Evolutionary conservation across 2,888 invertebrate species (phyloP).

Genomic region (Spodoptera picta): DNA sequence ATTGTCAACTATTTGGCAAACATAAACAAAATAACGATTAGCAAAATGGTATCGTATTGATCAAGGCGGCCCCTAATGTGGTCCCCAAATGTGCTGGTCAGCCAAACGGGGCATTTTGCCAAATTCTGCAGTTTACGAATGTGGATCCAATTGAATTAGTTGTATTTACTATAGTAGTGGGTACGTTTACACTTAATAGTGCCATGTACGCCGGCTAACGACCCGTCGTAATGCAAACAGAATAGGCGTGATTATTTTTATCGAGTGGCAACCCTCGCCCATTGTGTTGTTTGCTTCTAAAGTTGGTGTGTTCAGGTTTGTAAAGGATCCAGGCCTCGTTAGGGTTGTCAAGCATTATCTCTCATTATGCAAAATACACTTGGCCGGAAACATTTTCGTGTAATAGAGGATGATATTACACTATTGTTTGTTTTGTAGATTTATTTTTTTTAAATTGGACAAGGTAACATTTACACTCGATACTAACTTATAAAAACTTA

Average conservation of each 20-base stretch:
- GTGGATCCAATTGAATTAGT: constrained; percentile 53
- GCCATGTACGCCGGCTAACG: constrained; percentile 37
- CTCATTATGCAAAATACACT: constrained; percentile 52
- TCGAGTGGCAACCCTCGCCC: constrained; percentile 39
- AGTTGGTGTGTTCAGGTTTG: constrained; percentile 40
- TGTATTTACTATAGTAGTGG: constrained; percentile 26
- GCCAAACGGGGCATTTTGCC: constrained; percentile 50
- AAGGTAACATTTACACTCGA: not conserved
- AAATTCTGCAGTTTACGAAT: constrained; percentile 49
- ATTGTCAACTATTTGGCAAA: constrained; percentile 14
- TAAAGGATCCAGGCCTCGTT: constrained; percentile 50
- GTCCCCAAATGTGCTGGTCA: constrained; percentile 44
- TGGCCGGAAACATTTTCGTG: constrained; percentile 44
- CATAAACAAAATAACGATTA: constrained; percentile 40
- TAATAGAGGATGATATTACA: constrained; percentile 41
- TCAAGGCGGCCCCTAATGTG: constrained; percentile 34
- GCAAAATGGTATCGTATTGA: constrained; percentile 36
- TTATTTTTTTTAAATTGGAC: constrained; percentile 28
- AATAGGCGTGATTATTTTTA: constrained; percentile 51
- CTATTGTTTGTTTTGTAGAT: constrained; percentile 39
- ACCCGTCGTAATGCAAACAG: constrained; percentile 33
- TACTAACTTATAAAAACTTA: too few species aligned
- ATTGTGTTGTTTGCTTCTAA: constrained; percentile 41
- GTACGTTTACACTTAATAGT: constrained; percentile 35
- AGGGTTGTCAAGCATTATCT: constrained; percentile 53